These are phyloP conservation scores for Noctilio leporinus DNA, from an alignment of 2,113 vertebrate species.

Conservation along the genomic window DNA sequence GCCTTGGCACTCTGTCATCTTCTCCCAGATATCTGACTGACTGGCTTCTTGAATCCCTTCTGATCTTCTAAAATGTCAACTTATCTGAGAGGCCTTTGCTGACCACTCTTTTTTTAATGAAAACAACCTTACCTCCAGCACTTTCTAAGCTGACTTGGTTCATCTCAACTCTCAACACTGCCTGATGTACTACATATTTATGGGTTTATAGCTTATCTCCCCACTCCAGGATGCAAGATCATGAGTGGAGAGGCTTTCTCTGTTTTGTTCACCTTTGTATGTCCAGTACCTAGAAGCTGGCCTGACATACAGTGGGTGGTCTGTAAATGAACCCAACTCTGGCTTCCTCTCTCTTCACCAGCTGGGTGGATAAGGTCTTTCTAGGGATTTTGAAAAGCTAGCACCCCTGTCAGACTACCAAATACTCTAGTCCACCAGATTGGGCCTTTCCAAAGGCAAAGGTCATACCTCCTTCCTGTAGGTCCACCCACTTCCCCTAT, in stretches of 20 bases:
- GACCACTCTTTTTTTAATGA: not conserved
- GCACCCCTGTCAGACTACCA: not conserved
- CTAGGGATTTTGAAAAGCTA: not conserved
- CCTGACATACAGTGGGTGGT: not conserved
- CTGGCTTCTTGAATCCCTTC: not conserved
- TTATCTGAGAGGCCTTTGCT: not conserved
- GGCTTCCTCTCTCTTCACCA: not conserved
- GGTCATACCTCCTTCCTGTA: not conserved
- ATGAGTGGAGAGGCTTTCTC: not conserved
- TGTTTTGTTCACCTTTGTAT: not conserved
- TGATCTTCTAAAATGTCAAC: not conserved
- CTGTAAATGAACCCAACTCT: not conserved
- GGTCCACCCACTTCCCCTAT: not conserved
- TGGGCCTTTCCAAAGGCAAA: not conserved
- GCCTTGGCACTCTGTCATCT: not conserved
- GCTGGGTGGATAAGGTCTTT: not conserved
- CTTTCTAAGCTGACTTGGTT: not conserved
- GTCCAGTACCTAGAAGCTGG: not conserved
- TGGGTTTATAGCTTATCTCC: not conserved
- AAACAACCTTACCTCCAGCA: not conserved
- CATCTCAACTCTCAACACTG: not conserved
- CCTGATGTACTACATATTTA: rapidly evolving
- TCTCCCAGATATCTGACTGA: not conserved
- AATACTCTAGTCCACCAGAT: not conserved
- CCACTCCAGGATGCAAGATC: not conserved